Percentiles rank a stretch among this genome's conserved stretches.
Evolutionary conservation across 2,888 invertebrate species (phyloP).

Genomic region (Lithophane ornitopus): DNA sequence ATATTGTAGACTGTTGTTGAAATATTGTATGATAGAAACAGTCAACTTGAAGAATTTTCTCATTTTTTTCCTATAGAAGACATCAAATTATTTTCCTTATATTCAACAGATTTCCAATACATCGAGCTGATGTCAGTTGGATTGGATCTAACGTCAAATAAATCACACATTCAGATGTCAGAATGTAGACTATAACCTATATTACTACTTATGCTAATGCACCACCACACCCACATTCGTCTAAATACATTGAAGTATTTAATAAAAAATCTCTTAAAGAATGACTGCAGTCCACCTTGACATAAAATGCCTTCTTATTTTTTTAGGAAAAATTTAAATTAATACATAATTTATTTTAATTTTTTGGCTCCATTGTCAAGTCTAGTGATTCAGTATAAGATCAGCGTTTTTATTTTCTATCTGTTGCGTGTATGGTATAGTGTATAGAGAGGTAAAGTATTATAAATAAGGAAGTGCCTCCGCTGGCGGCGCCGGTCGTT

Average conservation of each 20-base stretch:
- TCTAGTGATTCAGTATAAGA: neutral
- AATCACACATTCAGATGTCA: neutral
- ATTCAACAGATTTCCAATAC: neutral
- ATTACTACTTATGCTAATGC: conserved; percentile 6
- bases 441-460: neutral
- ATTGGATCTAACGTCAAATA: neutral
- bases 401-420: conserved; percentile 2
- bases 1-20: neutral
- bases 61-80: neutral
- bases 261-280: conserved; percentile 11
- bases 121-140: neutral
- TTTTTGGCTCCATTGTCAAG: neutral
- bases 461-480: too few species aligned
- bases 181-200: conserved; percentile 1
- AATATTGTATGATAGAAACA: neutral
- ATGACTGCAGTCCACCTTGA: conserved; percentile 48
- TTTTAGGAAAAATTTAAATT: neutral
- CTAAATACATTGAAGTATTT: neutral
- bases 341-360: neutral
- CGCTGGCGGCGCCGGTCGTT: too few species aligned
- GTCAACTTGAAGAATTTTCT: neutral
- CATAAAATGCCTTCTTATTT: conserved; percentile 28
- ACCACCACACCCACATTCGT: neutral
- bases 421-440: neutral
- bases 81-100: neutral